Conservation (phyloP, 2,888 invertebrate genomes). For the Drosophila melanosoma region DNA sequence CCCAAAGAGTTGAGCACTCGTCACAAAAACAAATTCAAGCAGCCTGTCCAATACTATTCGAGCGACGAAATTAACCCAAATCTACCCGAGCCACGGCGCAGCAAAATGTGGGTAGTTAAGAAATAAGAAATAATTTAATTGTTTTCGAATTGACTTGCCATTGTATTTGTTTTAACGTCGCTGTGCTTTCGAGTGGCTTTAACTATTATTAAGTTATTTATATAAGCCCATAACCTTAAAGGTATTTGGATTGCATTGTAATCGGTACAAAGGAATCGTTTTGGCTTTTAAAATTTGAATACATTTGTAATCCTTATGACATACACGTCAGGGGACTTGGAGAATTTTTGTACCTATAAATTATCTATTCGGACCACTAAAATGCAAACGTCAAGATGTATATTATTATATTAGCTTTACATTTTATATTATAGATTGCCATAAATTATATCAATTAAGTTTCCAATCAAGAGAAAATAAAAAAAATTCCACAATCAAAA, state of each 20-base stretch:
- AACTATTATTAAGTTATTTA: background rate
- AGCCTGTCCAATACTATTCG: background rate
- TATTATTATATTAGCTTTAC: background rate
- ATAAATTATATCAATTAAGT: background rate
- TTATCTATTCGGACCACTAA: background rate
- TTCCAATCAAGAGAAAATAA: background rate
- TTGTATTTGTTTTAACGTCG: background rate
- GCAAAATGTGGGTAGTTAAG: constrained; percentile 29
- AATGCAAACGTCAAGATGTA: background rate
- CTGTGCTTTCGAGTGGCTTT: background rate
- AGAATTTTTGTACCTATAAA: background rate
- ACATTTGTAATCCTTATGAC: background rate
- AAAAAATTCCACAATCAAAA: too few species aligned
- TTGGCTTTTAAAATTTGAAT: background rate
- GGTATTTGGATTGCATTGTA: background rate
- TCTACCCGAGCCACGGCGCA: constrained; percentile 43
- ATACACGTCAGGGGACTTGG: background rate
- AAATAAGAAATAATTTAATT: constrained; percentile 6
- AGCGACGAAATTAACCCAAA: background rate
- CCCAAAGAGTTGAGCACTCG: constrained; percentile 20
- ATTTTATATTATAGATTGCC: too few species aligned
- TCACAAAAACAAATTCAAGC: background rate
- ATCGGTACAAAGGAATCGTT: background rate
- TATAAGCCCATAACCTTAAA: background rate
- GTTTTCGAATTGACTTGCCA: background rate